Evolutionary conservation across 2,888 invertebrate species (phyloP).

Genomic region (Lathronympha strigana): DNA sequence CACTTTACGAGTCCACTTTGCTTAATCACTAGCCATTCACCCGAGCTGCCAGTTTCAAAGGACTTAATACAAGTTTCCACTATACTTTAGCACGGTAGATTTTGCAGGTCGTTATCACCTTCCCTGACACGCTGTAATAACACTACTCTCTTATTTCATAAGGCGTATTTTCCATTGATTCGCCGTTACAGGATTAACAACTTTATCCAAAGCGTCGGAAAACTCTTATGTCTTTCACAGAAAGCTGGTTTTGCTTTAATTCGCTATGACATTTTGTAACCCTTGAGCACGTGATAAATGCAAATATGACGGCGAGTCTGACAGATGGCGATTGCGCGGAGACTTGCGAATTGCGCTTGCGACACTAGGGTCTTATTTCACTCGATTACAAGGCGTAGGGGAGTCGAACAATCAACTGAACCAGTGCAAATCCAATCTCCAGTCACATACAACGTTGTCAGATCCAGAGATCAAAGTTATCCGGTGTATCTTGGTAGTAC

Average conservation of each 20-base stretch:
- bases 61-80: conserved; percentile 25
- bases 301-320: conserved; percentile 41
- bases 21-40: conserved; percentile 57
- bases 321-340: conserved; percentile 43
- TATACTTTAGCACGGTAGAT: conserved; percentile 3
- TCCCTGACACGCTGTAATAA: not conserved
- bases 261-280: conserved; percentile 6
- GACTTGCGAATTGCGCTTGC: conserved; percentile 42
- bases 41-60: conserved; percentile 40
- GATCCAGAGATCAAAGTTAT: not conserved
- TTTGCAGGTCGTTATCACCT: conserved; percentile 25
- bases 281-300: conserved; percentile 42
- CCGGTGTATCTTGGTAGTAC: too few relatives aligned
- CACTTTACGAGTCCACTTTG: conserved; percentile 55
- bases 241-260: conserved; percentile 20
- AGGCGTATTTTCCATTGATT: not conserved
- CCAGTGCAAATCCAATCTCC: not conserved
- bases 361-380: conserved; percentile 31
- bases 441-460: not conserved
- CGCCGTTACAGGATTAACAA: not conserved
- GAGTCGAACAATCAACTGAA: not conserved
- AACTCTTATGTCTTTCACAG: not conserved
- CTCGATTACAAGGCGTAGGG: not conserved
- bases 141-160: not conserved
- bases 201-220: not conserved